Base-by-base conservation (phyloP, 2,113 vertebrate species). In the Motacilla tschutschensis region DNA sequence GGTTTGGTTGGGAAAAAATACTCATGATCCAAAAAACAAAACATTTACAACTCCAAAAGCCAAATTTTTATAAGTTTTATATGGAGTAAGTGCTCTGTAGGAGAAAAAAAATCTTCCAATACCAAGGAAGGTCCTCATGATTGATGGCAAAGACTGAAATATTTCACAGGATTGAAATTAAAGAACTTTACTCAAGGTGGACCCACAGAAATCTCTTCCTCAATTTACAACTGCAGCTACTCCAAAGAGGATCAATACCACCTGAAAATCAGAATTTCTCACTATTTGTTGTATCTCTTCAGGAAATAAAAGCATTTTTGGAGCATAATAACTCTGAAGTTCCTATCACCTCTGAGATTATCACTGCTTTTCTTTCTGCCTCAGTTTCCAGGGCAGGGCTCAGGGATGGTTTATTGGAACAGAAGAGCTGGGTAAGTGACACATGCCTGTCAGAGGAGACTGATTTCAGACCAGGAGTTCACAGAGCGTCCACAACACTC, bases 241-340 rank as follows among this genome's bases (percentile, higher is more conserved):
- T 18, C 26, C 36, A 33, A 1, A 0, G 1, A 46, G 7, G 36
- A 41, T 12, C 5, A 38, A 2, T 22, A 55, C 41, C 0, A 55
- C 6, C 14, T 0, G 1, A 53, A n/a, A 60, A 69, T 24, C 24
- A 38, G 9, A 38, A 35, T n/a, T 54, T 59, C 28, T 70, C 31
- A 20, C 10, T 17, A 1, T 22, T 47, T 35, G 14, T 17, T 3
- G 0, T 7, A 58, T 25, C 15, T 67, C 19, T 46, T 40, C 0
- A 2, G 20, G 35, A 62, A 82, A 8, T 2, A 9, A 33, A 44
- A 59, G 40, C 4, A 10, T 8, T 76, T 69, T 24, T 26, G 7
- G 36, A n/a, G 38, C 4, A n/a, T 0, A 5, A 14, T 0, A 3
- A 22, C 28, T 72, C 50, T 29, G n/a, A 50, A 10, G 9, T 50